These are phyloP conservation scores for Hirtodrosophila confusa DNA, from an alignment of 2,888 invertebrate species.

Conservation along the genomic window DNA sequence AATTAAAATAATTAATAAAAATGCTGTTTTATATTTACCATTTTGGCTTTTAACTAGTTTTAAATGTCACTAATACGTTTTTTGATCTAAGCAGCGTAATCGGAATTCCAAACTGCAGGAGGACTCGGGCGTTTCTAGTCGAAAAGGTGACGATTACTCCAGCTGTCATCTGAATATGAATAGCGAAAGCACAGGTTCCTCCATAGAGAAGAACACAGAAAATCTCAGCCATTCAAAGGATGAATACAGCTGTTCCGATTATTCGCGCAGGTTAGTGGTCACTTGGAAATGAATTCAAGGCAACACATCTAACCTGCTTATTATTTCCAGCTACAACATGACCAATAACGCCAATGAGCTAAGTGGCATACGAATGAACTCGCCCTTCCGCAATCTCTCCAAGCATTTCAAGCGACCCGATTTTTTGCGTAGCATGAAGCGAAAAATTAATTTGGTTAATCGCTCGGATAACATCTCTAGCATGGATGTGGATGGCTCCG, in stretches of 20 bases:
- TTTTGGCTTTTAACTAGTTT: not conserved
- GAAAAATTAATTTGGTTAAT: constrained; percentile 86
- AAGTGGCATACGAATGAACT: constrained; percentile 82
- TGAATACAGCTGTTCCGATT: constrained; percentile 83
- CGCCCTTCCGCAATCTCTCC: constrained; percentile 82
- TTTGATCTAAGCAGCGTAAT: constrained; percentile 58
- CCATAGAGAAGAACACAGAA: constrained; percentile 81
- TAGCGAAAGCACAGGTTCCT: constrained; percentile 85
- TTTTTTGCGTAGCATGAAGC: constrained; percentile 85
- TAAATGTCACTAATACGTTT: not conserved
- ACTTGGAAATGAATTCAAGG: not conserved
- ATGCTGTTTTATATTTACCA: not conserved
- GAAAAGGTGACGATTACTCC: constrained; percentile 84
- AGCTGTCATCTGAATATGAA: constrained; percentile 85
- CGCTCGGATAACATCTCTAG: constrained; percentile 80
- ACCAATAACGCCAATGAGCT: constrained; percentile 82
- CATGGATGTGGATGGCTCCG: constrained; percentile 84
- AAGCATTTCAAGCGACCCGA: constrained; percentile 84
- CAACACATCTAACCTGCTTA: no score
- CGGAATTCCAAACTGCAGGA: constrained; percentile 77
- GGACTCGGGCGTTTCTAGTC: constrained; percentile 85
- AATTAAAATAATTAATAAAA: no score
- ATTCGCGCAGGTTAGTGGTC: constrained; percentile 84
- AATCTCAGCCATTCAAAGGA: constrained; percentile 81
- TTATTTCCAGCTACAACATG: constrained; percentile 74